These are phyloP conservation scores for Ectropis grisescens DNA, from an alignment of 1,140 invertebrate genomes.

Conservation along the genomic window DNA sequence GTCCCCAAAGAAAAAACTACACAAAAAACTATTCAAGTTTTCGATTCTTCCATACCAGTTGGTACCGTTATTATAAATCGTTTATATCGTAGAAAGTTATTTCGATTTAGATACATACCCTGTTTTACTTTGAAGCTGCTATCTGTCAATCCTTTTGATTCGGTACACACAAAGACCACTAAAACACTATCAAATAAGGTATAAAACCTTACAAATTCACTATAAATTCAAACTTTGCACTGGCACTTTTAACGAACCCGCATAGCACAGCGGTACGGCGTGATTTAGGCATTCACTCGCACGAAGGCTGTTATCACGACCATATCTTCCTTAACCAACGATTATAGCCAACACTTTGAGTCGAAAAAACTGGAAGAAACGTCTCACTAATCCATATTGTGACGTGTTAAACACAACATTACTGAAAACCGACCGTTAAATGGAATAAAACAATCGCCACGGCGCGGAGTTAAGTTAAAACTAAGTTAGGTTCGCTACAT, in stretches of 20 bases:
- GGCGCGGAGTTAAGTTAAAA: constrained; percentile 55
- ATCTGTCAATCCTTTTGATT: no score
- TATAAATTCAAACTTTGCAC: constrained; percentile 54
- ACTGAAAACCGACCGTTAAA: constrained; percentile 35
- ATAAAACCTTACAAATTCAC: constrained; percentile 29
- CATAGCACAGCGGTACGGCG: constrained; percentile 47
- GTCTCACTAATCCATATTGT: constrained; percentile 35
- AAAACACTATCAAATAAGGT: constrained; percentile 16
- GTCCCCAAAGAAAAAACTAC: no score
- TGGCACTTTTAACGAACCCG: constrained; percentile 55
- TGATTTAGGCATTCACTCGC: constrained; percentile 53
- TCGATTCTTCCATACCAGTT: no score
- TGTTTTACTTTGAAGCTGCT: no score
- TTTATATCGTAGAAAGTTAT: constrained; percentile 9
- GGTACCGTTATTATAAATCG: constrained; percentile 14
- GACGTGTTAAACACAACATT: constrained; percentile 49
- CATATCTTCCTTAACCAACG: constrained; percentile 20
- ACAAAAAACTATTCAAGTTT: no score
- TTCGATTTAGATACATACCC: constrained; percentile 44
- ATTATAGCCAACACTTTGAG: constrained; percentile 17
- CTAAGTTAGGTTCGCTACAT: constrained; percentile 55
- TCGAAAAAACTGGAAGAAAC: constrained; percentile 30
- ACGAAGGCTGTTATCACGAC: constrained; percentile 39
- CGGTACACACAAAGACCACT: constrained; percentile 19
- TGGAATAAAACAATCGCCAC: constrained; percentile 44